Conservation (phyloP, 2,113 vertebrate genomes). For the Xiphophorus maculatus region DNA sequence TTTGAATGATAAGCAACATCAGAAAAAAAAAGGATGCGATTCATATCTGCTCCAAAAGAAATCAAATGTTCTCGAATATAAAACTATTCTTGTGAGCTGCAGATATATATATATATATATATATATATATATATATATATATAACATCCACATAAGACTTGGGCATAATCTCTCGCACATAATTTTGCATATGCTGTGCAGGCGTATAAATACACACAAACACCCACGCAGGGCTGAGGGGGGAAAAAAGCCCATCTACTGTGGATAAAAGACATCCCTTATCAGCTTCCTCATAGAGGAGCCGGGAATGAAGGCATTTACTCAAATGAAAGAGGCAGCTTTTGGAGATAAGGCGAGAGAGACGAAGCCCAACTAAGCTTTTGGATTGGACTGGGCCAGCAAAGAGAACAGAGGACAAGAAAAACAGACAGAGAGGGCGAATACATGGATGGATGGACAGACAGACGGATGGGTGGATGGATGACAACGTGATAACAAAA, state of each 20-base stretch:
- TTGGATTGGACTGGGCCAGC: constrained; percentile 64
- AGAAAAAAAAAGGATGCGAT: constrained; percentile 19
- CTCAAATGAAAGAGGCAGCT: constrained; percentile 75
- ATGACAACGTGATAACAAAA: constrained; percentile 16
- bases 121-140: too few relatives aligned
- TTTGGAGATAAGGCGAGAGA: constrained; percentile 75
- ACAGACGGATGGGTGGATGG: background rate
- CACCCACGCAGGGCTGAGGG: constrained; percentile 35
- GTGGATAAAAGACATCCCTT: constrained; percentile 78
- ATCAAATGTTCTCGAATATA: constrained; percentile 3
- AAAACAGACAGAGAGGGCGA: constrained; percentile 3
- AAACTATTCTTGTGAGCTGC: constrained; percentile 4
- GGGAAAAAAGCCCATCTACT: constrained; percentile 48
- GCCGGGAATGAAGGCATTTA: constrained; percentile 77
- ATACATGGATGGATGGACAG: constrained; percentile 18
- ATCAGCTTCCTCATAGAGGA: constrained; percentile 75
- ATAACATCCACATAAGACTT: constrained; percentile 19
- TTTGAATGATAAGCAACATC: constrained; percentile 62
- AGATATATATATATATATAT: background rate
- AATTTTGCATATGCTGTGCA: constrained; percentile 56
- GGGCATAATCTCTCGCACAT: constrained; percentile 30
- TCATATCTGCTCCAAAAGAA: constrained; percentile 25
- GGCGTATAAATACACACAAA: constrained; percentile 54
- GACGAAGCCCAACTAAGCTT: constrained; percentile 66
- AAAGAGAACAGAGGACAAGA: constrained; percentile 53